These are phyloP conservation scores for Onychorhynchus coronatus DNA, from an alignment of 2,113 vertebrate species.

Conservation along the genomic window DNA sequence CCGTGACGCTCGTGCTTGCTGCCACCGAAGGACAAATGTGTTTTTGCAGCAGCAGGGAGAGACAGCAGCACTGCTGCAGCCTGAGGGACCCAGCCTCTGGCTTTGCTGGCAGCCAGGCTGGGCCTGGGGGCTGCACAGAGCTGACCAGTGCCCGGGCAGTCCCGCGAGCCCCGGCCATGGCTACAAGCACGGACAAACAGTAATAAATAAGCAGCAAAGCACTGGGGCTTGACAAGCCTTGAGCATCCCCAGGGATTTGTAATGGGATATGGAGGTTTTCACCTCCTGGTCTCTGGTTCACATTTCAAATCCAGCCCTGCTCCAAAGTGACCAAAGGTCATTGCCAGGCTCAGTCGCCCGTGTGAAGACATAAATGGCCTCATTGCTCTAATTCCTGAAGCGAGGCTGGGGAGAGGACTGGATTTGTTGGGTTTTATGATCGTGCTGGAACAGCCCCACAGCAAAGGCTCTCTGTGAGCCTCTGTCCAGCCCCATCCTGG, in stretches of 20 bases:
- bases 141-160: not conserved
- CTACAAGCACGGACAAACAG: not conserved
- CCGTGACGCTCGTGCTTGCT: not conserved
- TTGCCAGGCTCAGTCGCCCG: conserved; percentile 32
- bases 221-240: conserved; percentile 30
- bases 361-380: conserved; percentile 45
- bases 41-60: not conserved
- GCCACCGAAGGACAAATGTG: not conserved
- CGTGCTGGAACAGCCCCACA: not conserved
- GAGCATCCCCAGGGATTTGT: conserved; percentile 39
- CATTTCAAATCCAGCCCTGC: conserved; percentile 61
- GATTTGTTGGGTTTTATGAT: conserved; percentile 19
- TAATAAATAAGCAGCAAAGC: conserved; percentile 61
- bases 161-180: not conserved
- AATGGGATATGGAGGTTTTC: conserved; percentile 57
- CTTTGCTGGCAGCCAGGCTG: not conserved
- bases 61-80: fast-evolving
- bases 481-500: fast-evolving
- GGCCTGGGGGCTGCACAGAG: not conserved
- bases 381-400: conserved; percentile 46
- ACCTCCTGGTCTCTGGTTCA: conserved; percentile 61
- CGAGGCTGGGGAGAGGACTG: not conserved
- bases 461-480: not conserved
- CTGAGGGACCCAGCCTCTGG: not conserved
- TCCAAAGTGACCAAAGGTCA: conserved; percentile 55